Evolutionary conservation across 2,888 invertebrate genomes (phyloP).

Genomic region (Leucania comma): DNA sequence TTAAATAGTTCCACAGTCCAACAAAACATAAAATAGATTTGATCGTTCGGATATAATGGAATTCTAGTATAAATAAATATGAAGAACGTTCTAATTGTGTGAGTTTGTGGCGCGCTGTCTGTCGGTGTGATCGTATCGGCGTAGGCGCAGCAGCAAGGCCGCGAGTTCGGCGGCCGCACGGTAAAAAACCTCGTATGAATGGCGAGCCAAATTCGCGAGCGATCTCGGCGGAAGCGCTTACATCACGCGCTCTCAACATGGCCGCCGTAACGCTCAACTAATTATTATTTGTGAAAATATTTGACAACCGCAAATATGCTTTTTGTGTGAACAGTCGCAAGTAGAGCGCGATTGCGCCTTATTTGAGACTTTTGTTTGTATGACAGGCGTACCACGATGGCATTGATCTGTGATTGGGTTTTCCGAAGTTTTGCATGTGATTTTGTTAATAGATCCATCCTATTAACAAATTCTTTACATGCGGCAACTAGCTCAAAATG

Average conservation of each 20-base stretch:
- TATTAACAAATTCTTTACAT: no score
- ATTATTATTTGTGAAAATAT: constrained; percentile 62
- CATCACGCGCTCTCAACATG: constrained; percentile 77
- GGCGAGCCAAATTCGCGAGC: constrained; percentile 80
- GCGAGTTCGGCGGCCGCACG: constrained; percentile 83
- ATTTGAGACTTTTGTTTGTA: constrained; percentile 22
- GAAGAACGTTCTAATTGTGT: constrained; percentile 80
- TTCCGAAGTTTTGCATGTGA: not conserved
- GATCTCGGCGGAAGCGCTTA: constrained; percentile 80
- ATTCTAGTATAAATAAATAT: constrained; percentile 64
- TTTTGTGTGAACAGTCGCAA: constrained; percentile 42
- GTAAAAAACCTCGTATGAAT: constrained; percentile 87
- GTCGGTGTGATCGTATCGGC: constrained; percentile 65
- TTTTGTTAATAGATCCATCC: not conserved
- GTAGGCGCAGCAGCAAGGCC: constrained; percentile 86
- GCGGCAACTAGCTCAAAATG: not conserved
- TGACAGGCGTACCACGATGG: constrained; percentile 7
- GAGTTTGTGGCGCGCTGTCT: constrained; percentile 75
- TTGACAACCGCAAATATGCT: constrained; percentile 53
- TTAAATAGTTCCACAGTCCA: constrained; percentile 37
- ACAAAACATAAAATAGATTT: constrained; percentile 42
- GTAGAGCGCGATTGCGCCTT: constrained; percentile 37
- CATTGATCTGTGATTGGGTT: constrained; percentile 24
- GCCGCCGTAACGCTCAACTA: constrained; percentile 60
- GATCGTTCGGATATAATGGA: constrained; percentile 50